Evolutionary conservation across 2,888 invertebrate species (phyloP), one percentile per base, ranked within the genome.

Genomic region (Zygogramma bicolorata): DNA sequence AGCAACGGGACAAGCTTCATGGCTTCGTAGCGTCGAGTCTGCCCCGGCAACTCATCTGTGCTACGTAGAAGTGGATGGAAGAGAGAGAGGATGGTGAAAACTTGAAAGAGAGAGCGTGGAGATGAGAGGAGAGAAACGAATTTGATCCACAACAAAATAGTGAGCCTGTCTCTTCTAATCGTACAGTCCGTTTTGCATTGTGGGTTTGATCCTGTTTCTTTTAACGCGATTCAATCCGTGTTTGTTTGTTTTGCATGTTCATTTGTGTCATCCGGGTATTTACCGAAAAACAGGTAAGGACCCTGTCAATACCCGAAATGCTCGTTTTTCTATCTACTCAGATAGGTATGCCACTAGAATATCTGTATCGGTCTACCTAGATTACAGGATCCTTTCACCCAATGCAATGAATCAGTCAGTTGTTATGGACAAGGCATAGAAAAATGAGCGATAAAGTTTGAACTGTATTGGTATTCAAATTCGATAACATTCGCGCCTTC

Each of bases 121-220:
- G 86, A 86, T 86, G 87, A 87, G 86, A 87, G 87, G 86, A 86
- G 85, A 86, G 78, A 77, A 79, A 88, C 86, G 88, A 88, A 88
- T 87, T 87, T 87, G 88, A 88, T 86, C 87, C 87, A 88, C 87
- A 87, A 88, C 87, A 88, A 88, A 88, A 87, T 87, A 87, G 87
- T 87, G 86, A 87, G 86, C 86, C 85, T 86, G 86, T 85, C 86
- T 86, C 85, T 85, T 84, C 85, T 87, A 86, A 85, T 85, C 86
- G 86, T 84, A 86, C 86, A 85, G 87, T 87, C 85, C 85, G 86
- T 86, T 87, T 87, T 86, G 84, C 85, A 85, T 84, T 84, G 84
- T 84, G 84, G 84, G 84, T 83, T 84, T 84, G 84, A 81, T 83
- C 84, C 81, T 83, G 80, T 84, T 84, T 85, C 83, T 80, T 82